A percentile compares a stretch with the other conserved stretches of the same genome.
phyloP scores from a whole-genome alignment of 2,113 vertebrate species.

The Engystomops pustulosus region DNA sequence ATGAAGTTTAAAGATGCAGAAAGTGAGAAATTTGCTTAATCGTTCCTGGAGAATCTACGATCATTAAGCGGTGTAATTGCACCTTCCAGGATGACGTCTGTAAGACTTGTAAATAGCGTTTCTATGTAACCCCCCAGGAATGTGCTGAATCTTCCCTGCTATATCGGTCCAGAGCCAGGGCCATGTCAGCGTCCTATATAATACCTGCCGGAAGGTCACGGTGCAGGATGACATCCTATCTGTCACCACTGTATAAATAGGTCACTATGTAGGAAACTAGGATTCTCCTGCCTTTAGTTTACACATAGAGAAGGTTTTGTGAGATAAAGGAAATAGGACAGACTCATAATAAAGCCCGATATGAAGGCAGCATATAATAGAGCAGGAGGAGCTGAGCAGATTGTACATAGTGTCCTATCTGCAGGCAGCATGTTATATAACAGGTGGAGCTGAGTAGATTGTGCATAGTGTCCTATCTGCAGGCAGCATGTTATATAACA shows the following conservation, averaged over 20 bases:
- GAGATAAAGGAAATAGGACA: too few species aligned
- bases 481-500: too few species aligned
- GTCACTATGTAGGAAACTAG: slow-evolving; percentile 14
- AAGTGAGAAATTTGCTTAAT: background rate
- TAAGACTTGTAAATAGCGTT: slow-evolving; percentile 8
- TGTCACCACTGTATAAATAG: background rate
- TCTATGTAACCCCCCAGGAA: background rate
- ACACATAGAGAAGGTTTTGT: background rate
- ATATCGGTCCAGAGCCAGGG: background rate
- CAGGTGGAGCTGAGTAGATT: too few species aligned
- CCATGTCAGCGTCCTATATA: slow-evolving; percentile 1
- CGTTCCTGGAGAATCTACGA: background rate
- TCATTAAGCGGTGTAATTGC: background rate
- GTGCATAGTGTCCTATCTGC: too few species aligned
- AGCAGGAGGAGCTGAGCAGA: too few species aligned
- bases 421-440: too few species aligned
- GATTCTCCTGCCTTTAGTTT: background rate
- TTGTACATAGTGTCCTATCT: too few species aligned
- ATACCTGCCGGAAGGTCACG: slow-evolving; percentile 1
- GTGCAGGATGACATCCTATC: slow-evolving; percentile 3
- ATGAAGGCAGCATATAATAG: too few species aligned
- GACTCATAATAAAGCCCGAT: too few species aligned
- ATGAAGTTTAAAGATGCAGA: background rate
- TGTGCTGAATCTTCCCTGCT: background rate
- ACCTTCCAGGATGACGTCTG: background rate